Evolutionary conservation across 2,888 invertebrate genomes (phyloP).

Genomic region (Entomobrya proxima): DNA sequence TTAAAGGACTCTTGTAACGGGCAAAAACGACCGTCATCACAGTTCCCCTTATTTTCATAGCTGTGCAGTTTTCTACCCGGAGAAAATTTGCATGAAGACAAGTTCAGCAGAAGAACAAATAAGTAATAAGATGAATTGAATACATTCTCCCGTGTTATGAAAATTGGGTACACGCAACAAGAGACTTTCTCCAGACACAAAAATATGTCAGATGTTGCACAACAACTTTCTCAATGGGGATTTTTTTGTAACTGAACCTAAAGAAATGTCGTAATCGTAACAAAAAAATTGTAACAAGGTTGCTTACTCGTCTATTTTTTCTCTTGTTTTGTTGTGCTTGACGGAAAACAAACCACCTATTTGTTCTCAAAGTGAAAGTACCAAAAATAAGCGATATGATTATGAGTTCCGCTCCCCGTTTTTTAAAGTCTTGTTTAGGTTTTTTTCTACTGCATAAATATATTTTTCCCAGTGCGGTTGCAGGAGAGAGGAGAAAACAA

Average conservation of each 20-base stretch:
- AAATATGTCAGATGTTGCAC: too few species aligned
- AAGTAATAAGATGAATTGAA: background rate
- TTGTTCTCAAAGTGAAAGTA: conserved; percentile 6
- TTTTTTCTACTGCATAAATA: background rate
- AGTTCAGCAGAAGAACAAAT: background rate
- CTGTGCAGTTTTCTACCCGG: background rate
- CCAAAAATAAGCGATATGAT: background rate
- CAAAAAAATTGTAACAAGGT: conserved; percentile 5
- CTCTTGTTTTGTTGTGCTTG: too few species aligned
- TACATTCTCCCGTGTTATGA: too few species aligned
- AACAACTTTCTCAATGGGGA: too few species aligned
- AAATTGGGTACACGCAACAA: too few species aligned
- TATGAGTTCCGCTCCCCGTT: background rate
- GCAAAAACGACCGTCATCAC: conserved; percentile 25
- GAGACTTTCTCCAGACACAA: too few species aligned
- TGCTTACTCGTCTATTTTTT: background rate
- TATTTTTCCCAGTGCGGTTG: background rate
- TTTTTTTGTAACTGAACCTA: too few species aligned
- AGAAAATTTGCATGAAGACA: background rate
- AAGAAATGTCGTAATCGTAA: too few species aligned
- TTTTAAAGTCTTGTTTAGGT: background rate
- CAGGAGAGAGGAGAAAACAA: background rate
- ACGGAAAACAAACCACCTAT: background rate
- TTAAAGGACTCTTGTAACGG: conserved; percentile 9
- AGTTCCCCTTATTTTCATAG: conserved; percentile 14